Evolutionary conservation across 2,888 invertebrate genomes (phyloP), one percentile per base, ranked within the genome.

Genomic region (Chironomus riparius): DNA sequence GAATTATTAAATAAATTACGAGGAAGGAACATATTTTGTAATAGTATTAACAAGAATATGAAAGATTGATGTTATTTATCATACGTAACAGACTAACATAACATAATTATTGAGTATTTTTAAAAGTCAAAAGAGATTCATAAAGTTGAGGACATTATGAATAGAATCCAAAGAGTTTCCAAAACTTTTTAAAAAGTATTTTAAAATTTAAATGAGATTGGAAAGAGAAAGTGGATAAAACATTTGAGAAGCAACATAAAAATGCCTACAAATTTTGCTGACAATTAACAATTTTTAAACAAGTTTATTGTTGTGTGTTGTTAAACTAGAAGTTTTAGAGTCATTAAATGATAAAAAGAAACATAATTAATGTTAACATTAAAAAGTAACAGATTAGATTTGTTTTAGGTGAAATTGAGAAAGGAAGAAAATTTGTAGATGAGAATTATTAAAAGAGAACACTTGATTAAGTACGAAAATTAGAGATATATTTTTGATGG

Each of bases 231-330:
- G 38, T 38, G 38, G 38, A 38, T n/a, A n/a, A 38, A 38, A 65
- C 5, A 65, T 65, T 65, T 24, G 24, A 65, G 21, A 65, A 65
- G 65, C 65, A 65, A 65, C 65, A 65, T 65, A 21, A 65, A 65
- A 65, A 24, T 65, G 65, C 65, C 65, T 65, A 18, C n/a, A 65
- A 65, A 65, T 65, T 65, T 21, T 24, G 24, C 21, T 65, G 21
- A 65, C 13, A 24, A 65, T 24, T 65, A 65, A 65, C 65, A 65
- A 12, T 65, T 65, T 65, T 65, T 13, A 24, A 21, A 21, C 18
- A 12, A n/a, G 13, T 65, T 65, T 65, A 65, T 65, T 65, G 65
- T 65, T 65, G 65, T 24, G 65, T 65, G 65, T 65, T 65, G 21
- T 65, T 65, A 56, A 38, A 38, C 7, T 38, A 38, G 56, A 56